These are phyloP conservation scores for Holothuria glaberrima DNA, from an alignment of 35 echinoderm and acorn worm genomes.

Conservation along the genomic window DNA sequence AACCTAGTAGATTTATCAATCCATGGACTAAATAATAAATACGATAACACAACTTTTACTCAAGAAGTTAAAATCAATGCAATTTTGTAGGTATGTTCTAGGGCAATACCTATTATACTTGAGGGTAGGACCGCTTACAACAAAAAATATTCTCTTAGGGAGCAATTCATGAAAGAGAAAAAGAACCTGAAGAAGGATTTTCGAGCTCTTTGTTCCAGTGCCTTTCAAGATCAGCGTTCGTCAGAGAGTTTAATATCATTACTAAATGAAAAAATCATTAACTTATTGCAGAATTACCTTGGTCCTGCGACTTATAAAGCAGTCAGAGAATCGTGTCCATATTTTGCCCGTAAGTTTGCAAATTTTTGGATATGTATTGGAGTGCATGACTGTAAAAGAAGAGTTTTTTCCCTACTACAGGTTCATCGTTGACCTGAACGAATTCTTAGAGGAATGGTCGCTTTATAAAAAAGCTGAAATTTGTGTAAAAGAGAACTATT, in stretches of 20 bases:
- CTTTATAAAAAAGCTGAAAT: neutral
- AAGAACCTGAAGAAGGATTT: constrained; percentile 20
- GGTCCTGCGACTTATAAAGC: constrained; percentile 16
- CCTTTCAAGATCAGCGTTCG: constrained; percentile 36
- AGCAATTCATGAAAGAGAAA: constrained; percentile 21
- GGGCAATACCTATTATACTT: constrained; percentile 21
- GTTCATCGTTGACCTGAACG: neutral
- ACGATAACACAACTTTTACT: neutral
- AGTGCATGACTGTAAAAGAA: constrained; percentile 23
- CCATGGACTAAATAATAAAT: neutral
- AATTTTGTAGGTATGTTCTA: neutral
- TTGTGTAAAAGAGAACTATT: neutral
- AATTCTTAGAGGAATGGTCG: constrained; percentile 34
- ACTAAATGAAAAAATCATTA: neutral
- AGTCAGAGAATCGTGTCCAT: constrained; percentile 12
- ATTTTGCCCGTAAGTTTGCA: constrained; percentile 30
- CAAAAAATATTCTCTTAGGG: constrained; percentile 13
- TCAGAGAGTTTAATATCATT: neutral
- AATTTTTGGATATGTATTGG: constrained; percentile 16
- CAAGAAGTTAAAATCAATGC: constrained; percentile 36
- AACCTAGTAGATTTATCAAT: constrained; percentile 13
- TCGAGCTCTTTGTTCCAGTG: constrained; percentile 5
- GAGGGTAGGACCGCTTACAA: neutral
- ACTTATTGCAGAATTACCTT: neutral
- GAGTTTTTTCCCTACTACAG: neutral